Conservation (phyloP, 1,140 invertebrate species). For the Macrosteles quadrilineatus region DNA sequence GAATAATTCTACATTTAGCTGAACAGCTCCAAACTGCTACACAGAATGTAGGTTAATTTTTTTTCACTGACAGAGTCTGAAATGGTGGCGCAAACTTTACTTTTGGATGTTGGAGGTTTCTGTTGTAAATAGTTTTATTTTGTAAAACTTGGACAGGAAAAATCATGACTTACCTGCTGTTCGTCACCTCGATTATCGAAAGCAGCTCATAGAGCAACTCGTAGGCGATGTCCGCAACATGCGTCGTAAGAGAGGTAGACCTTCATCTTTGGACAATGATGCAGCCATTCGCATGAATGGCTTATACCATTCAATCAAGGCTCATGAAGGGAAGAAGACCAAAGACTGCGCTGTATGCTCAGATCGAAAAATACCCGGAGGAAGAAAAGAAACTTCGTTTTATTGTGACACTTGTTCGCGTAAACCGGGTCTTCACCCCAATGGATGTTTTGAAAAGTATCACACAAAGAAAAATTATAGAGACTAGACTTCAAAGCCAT, state of each 20-base stretch:
- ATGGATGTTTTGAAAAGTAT: conserved; percentile 25
- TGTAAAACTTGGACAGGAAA: no score
- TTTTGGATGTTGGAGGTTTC: conserved; percentile 20
- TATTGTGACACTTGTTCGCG: conserved; percentile 18
- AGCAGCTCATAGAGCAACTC: background rate
- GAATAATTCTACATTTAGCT: background rate
- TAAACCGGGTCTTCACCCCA: background rate
- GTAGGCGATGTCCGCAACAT: no score
- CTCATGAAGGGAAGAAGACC: background rate
- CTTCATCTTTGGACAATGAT: no score
- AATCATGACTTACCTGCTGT: conserved; percentile 2
- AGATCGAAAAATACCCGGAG: conserved; percentile 16
- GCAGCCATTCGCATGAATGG: background rate
- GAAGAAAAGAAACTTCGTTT: background rate
- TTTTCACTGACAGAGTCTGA: conserved; percentile 11
- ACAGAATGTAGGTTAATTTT: background rate
- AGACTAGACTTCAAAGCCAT: no score
- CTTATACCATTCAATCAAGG: background rate
- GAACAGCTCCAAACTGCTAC: background rate
- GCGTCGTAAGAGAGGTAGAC: no score
- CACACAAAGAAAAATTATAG: no score
- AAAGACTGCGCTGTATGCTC: conserved; percentile 13
- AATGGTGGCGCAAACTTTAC: conserved; percentile 22
- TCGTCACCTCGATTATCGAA: background rate
- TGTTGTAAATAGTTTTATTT: no score